These are phyloP conservation scores for Sphyrna mokarran DNA, from an alignment of 2,113 vertebrate genomes.

Conservation along the genomic window DNA sequence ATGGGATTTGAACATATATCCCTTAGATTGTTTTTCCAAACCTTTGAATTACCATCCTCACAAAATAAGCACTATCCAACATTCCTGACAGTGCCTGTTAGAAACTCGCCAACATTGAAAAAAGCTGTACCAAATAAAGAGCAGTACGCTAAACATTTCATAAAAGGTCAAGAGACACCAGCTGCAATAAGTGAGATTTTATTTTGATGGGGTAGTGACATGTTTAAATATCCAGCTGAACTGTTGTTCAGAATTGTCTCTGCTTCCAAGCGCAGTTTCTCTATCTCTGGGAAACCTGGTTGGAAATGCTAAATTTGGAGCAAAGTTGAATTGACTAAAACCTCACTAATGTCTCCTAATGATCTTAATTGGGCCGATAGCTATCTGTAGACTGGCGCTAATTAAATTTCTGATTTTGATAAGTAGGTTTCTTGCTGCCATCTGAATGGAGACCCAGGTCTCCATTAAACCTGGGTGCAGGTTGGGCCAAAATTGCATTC, in stretches of 20 bases:
- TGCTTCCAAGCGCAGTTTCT: not conserved
- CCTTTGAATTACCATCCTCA: not conserved
- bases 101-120: not conserved
- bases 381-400: not conserved
- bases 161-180: not conserved
- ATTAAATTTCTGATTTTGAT: not conserved
- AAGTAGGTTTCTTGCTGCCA: not conserved
- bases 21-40: no score
- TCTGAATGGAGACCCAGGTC: no score
- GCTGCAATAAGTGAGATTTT: not conserved
- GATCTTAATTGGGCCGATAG: not conserved
- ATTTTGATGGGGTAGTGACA: not conserved
- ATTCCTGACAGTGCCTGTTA: not conserved
- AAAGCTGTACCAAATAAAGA: not conserved
- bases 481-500: not conserved
- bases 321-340: not conserved
- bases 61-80: not conserved
- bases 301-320: not conserved
- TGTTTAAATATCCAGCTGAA: not conserved
- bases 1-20: not conserved
- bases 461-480: not conserved
- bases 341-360: not conserved
- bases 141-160: not conserved
- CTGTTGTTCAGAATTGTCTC: not conserved
- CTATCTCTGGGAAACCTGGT: not conserved